These are phyloP conservation scores for Melinopterus prodromus DNA, from an alignment of 2,888 invertebrate genomes.

Conservation along the genomic window DNA sequence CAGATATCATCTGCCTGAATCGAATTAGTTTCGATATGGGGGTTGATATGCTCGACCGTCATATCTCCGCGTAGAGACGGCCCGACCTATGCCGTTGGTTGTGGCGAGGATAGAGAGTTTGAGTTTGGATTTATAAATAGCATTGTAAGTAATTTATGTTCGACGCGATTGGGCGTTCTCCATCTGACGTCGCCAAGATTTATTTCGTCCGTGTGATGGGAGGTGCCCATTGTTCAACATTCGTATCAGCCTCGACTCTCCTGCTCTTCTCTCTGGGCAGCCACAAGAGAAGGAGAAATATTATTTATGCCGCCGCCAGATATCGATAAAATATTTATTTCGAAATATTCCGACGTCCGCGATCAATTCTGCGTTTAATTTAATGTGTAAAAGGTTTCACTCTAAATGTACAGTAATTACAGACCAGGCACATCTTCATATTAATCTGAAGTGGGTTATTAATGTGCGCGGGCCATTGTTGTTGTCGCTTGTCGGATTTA, in stretches of 20 bases:
- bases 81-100: slow-evolving; percentile 21
- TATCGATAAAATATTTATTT: slow-evolving; percentile 51
- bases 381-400: slow-evolving; percentile 26
- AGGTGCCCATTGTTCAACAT: slow-evolving; percentile 57
- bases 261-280: slow-evolving; percentile 20
- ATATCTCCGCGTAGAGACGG: slow-evolving; percentile 47
- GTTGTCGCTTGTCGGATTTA: slow-evolving; percentile 15
- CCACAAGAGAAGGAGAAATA: slow-evolving; percentile 59
- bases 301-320: slow-evolving; percentile 62
- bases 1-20: slow-evolving; percentile 23
- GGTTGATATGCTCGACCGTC: not conserved
- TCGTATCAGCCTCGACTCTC: slow-evolving; percentile 48
- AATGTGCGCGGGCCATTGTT: slow-evolving; percentile 22
- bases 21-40: slow-evolving; percentile 15
- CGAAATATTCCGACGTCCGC: slow-evolving; percentile 40
- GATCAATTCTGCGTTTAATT: slow-evolving; percentile 23
- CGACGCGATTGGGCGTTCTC: slow-evolving; percentile 62
- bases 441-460: slow-evolving; percentile 21
- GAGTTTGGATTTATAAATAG: slow-evolving; percentile 60
- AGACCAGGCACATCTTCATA: slow-evolving; percentile 22
- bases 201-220: slow-evolving; percentile 61
- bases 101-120: slow-evolving; percentile 43
- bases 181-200: slow-evolving; percentile 60
- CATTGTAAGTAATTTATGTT: slow-evolving; percentile 62
- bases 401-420: slow-evolving; percentile 25